phyloP scores from a whole-genome alignment of 2,888 invertebrate genomes.

The Trypoxylon attenuatum region DNA sequence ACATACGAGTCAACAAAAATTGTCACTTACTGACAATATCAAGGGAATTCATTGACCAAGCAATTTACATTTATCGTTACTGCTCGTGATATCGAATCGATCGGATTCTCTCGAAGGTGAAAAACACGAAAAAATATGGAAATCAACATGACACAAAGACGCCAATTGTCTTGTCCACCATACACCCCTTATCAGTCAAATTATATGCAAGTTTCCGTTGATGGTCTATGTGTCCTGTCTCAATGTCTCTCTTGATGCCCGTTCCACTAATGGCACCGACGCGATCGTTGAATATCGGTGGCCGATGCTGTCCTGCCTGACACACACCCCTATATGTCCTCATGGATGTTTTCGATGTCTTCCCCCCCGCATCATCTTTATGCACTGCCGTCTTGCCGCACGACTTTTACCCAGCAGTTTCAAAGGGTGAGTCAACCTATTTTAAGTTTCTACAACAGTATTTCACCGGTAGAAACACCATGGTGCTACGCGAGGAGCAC shows the following conservation, averaged over 20 bases:
- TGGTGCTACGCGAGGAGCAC: too few relatives aligned
- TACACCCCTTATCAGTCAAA: slow-evolving; percentile 23
- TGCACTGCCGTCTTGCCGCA: slow-evolving; percentile 69
- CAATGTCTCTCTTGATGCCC: slow-evolving; percentile 66
- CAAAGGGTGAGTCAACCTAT: slow-evolving; percentile 70
- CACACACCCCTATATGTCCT: slow-evolving; percentile 63
- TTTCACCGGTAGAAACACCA: too few relatives aligned
- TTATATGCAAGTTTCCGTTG: slow-evolving; percentile 57
- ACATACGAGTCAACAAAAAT: too few relatives aligned
- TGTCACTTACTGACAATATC: too few relatives aligned
- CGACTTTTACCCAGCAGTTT: slow-evolving; percentile 68
- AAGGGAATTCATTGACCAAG: too few relatives aligned
- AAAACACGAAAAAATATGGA: too few relatives aligned
- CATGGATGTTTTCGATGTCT: slow-evolving; percentile 73
- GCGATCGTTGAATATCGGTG: slow-evolving; percentile 63
- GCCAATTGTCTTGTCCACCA: slow-evolving; percentile 16
- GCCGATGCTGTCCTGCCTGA: slow-evolving; percentile 70
- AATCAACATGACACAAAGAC: too few relatives aligned
- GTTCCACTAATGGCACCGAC: slow-evolving; percentile 58
- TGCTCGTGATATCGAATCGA: too few relatives aligned
- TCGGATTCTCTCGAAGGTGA: too few relatives aligned
- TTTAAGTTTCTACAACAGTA: slow-evolving; percentile 40
- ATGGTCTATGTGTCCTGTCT: slow-evolving; percentile 64
- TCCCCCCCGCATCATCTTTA: slow-evolving; percentile 71
- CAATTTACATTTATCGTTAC: too few relatives aligned